Conservation (phyloP, 2,888 invertebrate genomes). For the Eucriotettix oculatus region DNA sequence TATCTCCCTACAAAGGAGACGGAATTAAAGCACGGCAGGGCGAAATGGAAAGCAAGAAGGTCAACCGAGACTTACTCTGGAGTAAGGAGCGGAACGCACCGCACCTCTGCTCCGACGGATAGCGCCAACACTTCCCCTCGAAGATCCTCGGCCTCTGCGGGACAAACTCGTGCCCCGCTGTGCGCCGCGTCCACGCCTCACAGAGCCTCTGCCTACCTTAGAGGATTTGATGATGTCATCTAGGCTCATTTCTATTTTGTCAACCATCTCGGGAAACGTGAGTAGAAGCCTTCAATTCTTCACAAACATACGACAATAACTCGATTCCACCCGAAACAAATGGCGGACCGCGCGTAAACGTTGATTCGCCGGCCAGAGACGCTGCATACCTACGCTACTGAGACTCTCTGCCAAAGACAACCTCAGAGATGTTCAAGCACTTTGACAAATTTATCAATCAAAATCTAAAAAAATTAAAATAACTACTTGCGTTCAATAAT, state of each 20-base stretch:
- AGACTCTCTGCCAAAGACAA: no score
- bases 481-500: no score
- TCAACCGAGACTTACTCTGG: conserved; percentile 39
- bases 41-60: no score
- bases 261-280: conserved; percentile 51
- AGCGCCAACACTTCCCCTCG: conserved; percentile 32
- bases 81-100: conserved; percentile 42
- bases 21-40: no score
- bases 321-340: no score
- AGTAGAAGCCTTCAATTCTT: background rate
- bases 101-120: conserved; percentile 34
- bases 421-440: no score
- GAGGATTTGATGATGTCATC: conserved; percentile 90
- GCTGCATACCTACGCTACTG: no score
- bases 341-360: no score
- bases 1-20: conserved; percentile 57
- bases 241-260: conserved; percentile 92
- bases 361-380: no score
- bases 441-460: no score
- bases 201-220: conserved; percentile 31
- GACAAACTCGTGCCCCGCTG: conserved; percentile 37
- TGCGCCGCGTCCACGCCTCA: conserved; percentile 30
- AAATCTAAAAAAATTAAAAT: no score
- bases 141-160: conserved; percentile 37
- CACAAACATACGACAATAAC: background rate